A percentile compares a stretch with the other conserved stretches of the same genome.
Evolutionary conservation across 2,888 invertebrate genomes (phyloP).

Genomic region (Crematogaster levior): DNA sequence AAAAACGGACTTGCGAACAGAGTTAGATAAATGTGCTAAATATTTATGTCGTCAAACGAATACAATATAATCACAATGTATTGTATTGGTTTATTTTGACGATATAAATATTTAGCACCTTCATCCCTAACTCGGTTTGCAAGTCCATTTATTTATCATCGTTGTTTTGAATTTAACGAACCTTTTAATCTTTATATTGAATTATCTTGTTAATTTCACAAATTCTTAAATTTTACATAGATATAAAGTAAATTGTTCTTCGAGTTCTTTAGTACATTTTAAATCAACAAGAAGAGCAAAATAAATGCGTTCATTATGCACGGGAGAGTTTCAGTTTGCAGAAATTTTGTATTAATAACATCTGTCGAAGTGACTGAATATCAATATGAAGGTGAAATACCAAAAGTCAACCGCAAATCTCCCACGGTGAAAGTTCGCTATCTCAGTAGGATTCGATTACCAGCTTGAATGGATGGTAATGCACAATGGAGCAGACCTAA

Average conservation of each 20-base stretch:
- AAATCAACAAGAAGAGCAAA: background rate
- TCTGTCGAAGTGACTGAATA: background rate
- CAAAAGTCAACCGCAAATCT: conserved; percentile 84
- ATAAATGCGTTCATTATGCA: background rate
- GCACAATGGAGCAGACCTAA: conserved; percentile 82
- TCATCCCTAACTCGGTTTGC: no score
- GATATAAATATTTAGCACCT: no score
- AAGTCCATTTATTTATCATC: no score
- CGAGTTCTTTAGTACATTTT: background rate
- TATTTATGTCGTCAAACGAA: no score
- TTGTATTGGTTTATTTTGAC: no score
- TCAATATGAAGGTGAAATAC: conserved; percentile 44
- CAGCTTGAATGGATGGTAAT: conserved; percentile 85
- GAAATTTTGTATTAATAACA: conserved; percentile 13
- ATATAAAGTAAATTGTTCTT: background rate
- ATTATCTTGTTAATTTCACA: background rate
- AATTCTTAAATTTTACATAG: background rate
- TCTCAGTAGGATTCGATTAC: conserved; percentile 83
- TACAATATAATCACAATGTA: no score
- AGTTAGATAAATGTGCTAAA: no score
- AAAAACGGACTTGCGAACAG: no score
- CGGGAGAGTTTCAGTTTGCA: background rate
- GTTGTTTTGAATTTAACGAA: no score
- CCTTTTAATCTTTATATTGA: no score
- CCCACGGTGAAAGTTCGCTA: conserved; percentile 76